A percentile compares a stretch with the other conserved stretches of the same genome.
These are phyloP conservation scores for Acipenser transmontanus DNA, from an alignment of 2,797 vertebrate species.

Conservation along the genomic window DNA sequence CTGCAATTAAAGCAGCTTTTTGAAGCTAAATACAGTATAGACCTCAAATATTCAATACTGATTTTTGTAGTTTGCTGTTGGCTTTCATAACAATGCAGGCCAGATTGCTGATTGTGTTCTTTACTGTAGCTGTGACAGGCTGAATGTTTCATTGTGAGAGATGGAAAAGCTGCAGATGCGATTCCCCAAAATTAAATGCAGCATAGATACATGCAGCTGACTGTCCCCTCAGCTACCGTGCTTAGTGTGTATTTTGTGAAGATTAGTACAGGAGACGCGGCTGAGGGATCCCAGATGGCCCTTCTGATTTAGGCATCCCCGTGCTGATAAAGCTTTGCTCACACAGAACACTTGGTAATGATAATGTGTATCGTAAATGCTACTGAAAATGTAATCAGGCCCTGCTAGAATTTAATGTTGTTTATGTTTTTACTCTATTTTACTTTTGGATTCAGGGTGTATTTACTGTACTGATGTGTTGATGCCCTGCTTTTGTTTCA, in stretches of 20 bases:
- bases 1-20: no score
- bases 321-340: conserved; percentile 22
- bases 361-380: conserved; percentile 22
- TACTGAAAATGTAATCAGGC: conserved; percentile 8
- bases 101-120: no score
- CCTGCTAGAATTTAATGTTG: background rate
- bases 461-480: no score
- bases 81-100: no score
- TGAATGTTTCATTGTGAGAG: conserved; percentile 17
- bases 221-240: conserved; percentile 1
- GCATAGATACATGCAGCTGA: conserved; percentile 10
- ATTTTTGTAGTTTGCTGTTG: no score
- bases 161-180: conserved; percentile 49
- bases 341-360: conserved; percentile 26
- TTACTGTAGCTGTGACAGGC: no score
- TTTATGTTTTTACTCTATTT: conserved; percentile 12
- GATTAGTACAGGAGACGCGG: conserved; percentile 11
- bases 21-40: no score
- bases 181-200: conserved; percentile 17
- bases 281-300: conserved; percentile 21
- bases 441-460: no score
- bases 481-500: no score
- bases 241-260: conserved; percentile 7
- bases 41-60: no score
- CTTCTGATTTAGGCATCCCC: conserved; percentile 20